A percentile compares a stretch with the other conserved stretches of the same genome.
These are phyloP conservation scores for Exaiptasia diaphana DNA, from an alignment of 64 coral and sea anemone species.

Conservation along the genomic window DNA sequence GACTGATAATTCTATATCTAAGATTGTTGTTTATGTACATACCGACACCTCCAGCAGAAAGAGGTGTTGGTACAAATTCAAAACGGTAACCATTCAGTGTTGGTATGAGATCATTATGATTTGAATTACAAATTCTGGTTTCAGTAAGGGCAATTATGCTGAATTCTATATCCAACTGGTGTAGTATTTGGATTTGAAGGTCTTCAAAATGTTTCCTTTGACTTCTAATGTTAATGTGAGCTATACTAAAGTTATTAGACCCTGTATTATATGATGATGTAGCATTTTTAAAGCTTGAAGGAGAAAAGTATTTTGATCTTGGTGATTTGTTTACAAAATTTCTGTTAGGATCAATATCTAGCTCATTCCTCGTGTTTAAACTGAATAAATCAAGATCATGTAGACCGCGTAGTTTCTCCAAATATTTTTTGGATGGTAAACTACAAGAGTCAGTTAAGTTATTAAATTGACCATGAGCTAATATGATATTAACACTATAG, in stretches of 20 bases:
- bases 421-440: conserved; percentile 26
- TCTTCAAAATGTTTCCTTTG: not conserved
- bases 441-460: not conserved
- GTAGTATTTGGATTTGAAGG: not conserved
- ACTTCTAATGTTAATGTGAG: not conserved
- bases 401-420: conserved; percentile 8
- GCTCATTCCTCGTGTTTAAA: conserved; percentile 8
- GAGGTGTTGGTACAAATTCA: conserved; percentile 8
- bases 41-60: conserved; percentile 26
- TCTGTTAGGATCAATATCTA: not conserved
- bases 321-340: not conserved
- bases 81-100: not conserved
- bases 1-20: not conserved
- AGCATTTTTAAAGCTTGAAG: not conserved
- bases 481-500: not conserved
- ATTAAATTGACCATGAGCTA: conserved; percentile 43
- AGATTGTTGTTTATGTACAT: not conserved
- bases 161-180: not conserved
- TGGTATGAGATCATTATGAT: not conserved
- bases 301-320: not conserved
- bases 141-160: not conserved
- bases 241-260: not conserved
- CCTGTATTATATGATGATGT: not conserved
- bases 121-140: conserved; percentile 8
- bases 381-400: conserved; percentile 32